Evolutionary conservation across 2,113 vertebrate species (phyloP).

Genomic region (Mirza zaza): DNA sequence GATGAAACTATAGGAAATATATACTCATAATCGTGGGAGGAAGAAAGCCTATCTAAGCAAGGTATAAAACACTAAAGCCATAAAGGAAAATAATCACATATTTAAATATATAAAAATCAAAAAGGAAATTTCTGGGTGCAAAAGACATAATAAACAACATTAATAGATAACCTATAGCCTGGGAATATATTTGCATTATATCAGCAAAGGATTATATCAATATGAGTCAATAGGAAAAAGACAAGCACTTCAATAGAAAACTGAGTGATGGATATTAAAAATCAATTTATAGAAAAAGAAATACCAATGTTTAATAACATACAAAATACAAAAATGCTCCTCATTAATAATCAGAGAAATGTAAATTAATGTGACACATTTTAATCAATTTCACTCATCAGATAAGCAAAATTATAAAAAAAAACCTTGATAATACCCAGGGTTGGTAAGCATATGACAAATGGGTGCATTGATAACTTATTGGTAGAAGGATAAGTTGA

Average conservation of each 20-base stretch:
- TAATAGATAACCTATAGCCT: not conserved
- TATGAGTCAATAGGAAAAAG: not conserved
- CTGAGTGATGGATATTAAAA: not conserved
- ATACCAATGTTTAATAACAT: not conserved
- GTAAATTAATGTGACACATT: not conserved
- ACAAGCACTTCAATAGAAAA: not conserved
- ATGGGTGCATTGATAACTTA: not conserved
- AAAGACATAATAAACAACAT: not conserved
- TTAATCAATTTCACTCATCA: not conserved
- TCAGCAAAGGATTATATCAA: not conserved
- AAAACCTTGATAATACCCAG: not conserved
- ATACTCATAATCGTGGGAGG: not conserved
- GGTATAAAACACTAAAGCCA: slow-evolving; percentile 14
- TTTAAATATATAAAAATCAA: not conserved
- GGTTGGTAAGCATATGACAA: not conserved
- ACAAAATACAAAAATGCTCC: not conserved
- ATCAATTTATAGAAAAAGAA: not conserved
- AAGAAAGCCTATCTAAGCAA: slow-evolving; percentile 2
- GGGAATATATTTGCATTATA: not conserved
- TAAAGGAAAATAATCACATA: slow-evolving; percentile 7
- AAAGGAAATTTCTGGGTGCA: not conserved
- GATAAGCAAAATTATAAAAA: not conserved
- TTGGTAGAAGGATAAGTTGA: not conserved
- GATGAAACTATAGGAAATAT: not conserved
- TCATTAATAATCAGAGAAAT: slow-evolving; percentile 15